phyloP scores from a whole-genome alignment of 2,113 vertebrate genomes.

The Gallinago undulata region DNA sequence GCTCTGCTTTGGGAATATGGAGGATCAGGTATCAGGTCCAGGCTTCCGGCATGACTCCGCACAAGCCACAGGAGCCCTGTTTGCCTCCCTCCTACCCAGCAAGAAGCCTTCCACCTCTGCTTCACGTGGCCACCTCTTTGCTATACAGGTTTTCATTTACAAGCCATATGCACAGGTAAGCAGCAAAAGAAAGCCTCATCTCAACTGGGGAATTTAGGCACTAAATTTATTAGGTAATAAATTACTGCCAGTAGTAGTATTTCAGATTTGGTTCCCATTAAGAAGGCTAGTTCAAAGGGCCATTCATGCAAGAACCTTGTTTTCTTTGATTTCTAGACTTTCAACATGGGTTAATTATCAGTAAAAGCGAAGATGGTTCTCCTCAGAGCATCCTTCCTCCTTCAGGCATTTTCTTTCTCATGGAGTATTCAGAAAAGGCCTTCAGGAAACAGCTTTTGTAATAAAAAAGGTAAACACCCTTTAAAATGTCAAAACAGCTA shows the following conservation, averaged over 20 bases:
- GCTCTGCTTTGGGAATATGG: not conserved
- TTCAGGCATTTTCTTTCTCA: not conserved
- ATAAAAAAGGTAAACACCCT: not conserved
- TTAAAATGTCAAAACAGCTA: not conserved
- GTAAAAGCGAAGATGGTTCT: not conserved
- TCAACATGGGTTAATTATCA: not conserved
- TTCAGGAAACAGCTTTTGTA: not conserved
- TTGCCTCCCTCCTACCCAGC: not conserved
- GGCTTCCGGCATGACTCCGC: not conserved
- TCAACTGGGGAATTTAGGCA: not conserved
- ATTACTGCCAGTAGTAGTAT: not conserved
- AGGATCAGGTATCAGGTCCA: not conserved
- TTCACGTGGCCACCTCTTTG: not conserved
- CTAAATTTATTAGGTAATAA: not conserved
- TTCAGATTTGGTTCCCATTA: not conserved
- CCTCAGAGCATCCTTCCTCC: not conserved
- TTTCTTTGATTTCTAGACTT: not conserved
- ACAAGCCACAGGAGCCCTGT: not conserved
- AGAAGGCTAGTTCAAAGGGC: not conserved
- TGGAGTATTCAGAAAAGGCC: not conserved
- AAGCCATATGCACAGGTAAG: not conserved
- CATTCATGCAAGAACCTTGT: not conserved
- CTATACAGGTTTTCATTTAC: not conserved
- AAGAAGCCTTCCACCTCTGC: not conserved
- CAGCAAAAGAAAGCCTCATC: not conserved